phyloP scores from a whole-genome alignment of 2,113 vertebrate genomes.

The Oostethus manadensis region DNA sequence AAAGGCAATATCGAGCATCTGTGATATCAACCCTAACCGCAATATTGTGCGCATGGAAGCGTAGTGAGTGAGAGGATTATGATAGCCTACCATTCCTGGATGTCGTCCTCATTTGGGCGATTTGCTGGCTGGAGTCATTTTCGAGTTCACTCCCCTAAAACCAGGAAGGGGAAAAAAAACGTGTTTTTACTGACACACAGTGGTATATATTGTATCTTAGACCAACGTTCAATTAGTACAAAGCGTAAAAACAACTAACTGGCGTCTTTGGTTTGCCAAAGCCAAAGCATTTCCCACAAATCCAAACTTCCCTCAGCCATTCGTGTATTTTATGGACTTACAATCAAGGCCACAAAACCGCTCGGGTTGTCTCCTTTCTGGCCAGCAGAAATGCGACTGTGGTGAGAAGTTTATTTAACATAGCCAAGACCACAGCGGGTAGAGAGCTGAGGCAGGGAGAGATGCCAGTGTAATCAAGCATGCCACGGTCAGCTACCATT shows the following conservation, averaged over 20 bases:
- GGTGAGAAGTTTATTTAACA: conserved; percentile 66
- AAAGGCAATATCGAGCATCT: too few relatives aligned
- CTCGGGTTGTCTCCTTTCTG: conserved; percentile 40
- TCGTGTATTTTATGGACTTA: conserved; percentile 16
- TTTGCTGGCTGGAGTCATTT: conserved; percentile 9
- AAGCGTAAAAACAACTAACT: background rate
- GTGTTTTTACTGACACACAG: conserved; percentile 16
- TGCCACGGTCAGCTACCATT: conserved; percentile 76
- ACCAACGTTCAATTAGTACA: background rate
- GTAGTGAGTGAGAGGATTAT: conserved; percentile 14
- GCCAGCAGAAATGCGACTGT: conserved; percentile 43
- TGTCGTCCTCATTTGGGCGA: conserved; percentile 10
- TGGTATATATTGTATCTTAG: background rate
- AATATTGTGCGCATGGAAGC: background rate
- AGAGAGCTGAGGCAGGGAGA: conserved; percentile 68
- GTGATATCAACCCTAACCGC: too few relatives aligned
- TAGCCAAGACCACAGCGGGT: conserved; percentile 65
- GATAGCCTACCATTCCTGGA: conserved; percentile 48
- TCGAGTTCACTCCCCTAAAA: conserved; percentile 30
- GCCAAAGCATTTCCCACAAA: conserved; percentile 26
- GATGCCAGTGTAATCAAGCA: conserved; percentile 80
- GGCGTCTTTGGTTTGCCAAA: too few relatives aligned
- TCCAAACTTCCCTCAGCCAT: conserved; percentile 25
- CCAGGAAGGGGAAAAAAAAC: conserved; percentile 41
- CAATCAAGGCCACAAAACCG: conserved; percentile 29